Evolutionary conservation across 2,113 vertebrate genomes (phyloP).

Genomic region (Triplophysa rosa): DNA sequence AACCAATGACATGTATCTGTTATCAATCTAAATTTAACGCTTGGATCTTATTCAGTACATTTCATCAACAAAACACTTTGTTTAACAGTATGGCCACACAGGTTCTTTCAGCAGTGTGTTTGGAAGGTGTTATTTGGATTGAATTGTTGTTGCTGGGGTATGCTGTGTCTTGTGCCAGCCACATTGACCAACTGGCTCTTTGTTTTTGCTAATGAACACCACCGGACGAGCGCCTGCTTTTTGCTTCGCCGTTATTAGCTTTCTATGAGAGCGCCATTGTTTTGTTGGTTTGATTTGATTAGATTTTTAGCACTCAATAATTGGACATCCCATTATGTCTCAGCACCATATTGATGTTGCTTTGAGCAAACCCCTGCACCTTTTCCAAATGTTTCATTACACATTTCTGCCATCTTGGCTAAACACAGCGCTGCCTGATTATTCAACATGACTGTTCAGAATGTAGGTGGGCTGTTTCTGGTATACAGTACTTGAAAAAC

Average conservation of each 20-base stretch:
- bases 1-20: too few relatives aligned
- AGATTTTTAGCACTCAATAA: conserved; percentile 48
- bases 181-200: conserved; percentile 29
- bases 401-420: conserved; percentile 23
- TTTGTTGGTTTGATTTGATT: conserved; percentile 50
- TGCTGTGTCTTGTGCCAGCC: conserved; percentile 12
- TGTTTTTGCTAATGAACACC: conserved; percentile 46
- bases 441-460: background rate
- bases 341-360: conserved; percentile 35
- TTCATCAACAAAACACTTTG: too few relatives aligned
- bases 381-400: conserved; percentile 40
- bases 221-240: conserved; percentile 14
- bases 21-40: too few relatives aligned
- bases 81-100: too few relatives aligned
- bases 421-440: background rate
- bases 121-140: background rate
- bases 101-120: background rate
- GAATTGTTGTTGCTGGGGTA: background rate
- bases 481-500: background rate
- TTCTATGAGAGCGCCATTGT: conserved; percentile 11
- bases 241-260: conserved; percentile 23
- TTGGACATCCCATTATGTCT: conserved; percentile 45
- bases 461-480: background rate
- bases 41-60: too few relatives aligned
- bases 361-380: conserved; percentile 37